Evolutionary conservation across 2,797 vertebrate genomes (phyloP), one percentile per base, ranked within the genome.

Genomic region (Centroberyx gerrardi): DNA sequence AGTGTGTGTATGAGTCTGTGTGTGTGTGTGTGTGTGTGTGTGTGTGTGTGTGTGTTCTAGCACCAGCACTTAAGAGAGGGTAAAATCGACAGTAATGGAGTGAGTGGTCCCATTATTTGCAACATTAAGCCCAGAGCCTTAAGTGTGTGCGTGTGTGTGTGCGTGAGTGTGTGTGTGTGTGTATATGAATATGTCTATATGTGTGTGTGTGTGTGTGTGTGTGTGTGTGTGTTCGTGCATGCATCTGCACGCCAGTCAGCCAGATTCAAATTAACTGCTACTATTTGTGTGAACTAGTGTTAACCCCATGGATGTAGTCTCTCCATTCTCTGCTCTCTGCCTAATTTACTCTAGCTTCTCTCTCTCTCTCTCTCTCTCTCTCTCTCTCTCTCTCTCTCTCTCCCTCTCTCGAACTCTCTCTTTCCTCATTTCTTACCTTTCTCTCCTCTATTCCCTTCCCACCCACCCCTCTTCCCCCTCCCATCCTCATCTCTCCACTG

Each of bases 61-160:
- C 17, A 42, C 5, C n/a, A 29, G 18, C 75, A 68, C 55, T 83
- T 80, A 77, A 52, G 59, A 69, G 72, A 77, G 79, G 76, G 31
- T 83, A 76, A 64, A 80, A 87, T 66, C 81, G 83, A 81, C 88
- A 64, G 80, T 88, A 92, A 90, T 92, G 73, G 87, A 88, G 81
- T 84, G 81, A 89, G 73, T 77, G 63, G 56, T 84, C 75, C 81
- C 85, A 88, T 92, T 92, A 89, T 78, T 78, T 88, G 92, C 90
- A 80, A 89, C 90, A 92, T 92, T 93, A 93, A 78, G 62, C 83
- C 68, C 59, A 55, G 80, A 75, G 68, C 77, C 78, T 74, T 65
- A 60, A 77, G 33, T 62, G 8, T 3, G 12, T 53, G 27, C 15
- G 55, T 33, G 33, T 33, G 33, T 5, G 33, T 33, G 33, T 5